A percentile compares a stretch with the other conserved stretches of the same genome.
Evolutionary conservation across 2,797 vertebrate genomes (phyloP).

Genomic region (Serranus cabrilla): DNA sequence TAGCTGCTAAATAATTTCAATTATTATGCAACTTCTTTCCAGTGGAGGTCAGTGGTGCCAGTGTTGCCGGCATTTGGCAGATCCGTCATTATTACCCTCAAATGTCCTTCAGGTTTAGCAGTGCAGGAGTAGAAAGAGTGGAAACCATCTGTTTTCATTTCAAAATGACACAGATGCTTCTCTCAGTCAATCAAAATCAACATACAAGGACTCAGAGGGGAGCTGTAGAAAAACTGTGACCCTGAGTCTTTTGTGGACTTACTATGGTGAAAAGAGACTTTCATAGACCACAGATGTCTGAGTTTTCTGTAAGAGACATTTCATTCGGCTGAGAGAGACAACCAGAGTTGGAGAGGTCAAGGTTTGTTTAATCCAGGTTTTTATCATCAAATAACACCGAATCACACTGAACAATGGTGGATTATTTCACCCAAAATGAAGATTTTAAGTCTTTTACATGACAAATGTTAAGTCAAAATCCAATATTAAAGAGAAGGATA

Average conservation of each 20-base stretch:
- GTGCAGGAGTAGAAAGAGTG: conserved; percentile 39
- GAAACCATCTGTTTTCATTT: conserved; percentile 62
- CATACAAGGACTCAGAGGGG: conserved; percentile 33
- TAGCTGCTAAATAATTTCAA: conserved; percentile 73
- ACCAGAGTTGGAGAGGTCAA: background rate
- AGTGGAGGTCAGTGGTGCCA: conserved; percentile 58
- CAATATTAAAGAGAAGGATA: background rate
- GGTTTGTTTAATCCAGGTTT: background rate
- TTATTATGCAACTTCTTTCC: conserved; percentile 71
- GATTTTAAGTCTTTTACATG: background rate
- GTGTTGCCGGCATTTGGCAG: conserved; percentile 38
- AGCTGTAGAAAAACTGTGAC: conserved; percentile 19
- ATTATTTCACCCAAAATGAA: background rate
- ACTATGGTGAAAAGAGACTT: background rate
- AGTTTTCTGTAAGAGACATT: conserved; percentile 21
- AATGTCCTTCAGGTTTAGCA: conserved; percentile 64
- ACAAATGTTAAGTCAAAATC: background rate
- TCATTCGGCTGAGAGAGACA: conserved; percentile 15
- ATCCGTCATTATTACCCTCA: conserved; percentile 65
- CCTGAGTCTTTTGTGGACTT: conserved; percentile 25
- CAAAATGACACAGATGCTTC: conserved; percentile 48
- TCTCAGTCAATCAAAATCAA: conserved; percentile 58
- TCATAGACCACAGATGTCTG: conserved; percentile 2
- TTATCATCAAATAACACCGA: conserved; percentile 4
- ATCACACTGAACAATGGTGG: background rate